A percentile compares a stretch with the other conserved stretches of the same genome.
Evolutionary conservation across 2,113 vertebrate genomes (phyloP).

Genomic region (Oxygymnocypris stewartii): DNA sequence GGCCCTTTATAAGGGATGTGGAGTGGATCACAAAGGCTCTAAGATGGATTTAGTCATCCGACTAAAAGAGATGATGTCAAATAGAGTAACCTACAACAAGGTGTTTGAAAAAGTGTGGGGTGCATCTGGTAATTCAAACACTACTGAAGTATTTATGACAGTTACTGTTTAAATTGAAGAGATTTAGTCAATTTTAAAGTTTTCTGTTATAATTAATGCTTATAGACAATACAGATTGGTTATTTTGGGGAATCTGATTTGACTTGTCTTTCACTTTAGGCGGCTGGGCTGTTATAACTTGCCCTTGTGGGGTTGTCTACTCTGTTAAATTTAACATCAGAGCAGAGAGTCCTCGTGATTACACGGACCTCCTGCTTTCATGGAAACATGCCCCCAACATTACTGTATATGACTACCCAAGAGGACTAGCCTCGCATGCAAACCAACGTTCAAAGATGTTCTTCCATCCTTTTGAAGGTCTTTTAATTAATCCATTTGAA

Average conservation of each 20-base stretch:
- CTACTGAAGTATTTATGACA: too few species aligned
- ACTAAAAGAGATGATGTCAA: constrained; percentile 5
- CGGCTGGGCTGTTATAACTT: neutral
- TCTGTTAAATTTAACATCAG: neutral
- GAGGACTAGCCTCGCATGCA: neutral
- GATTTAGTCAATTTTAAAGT: too few species aligned
- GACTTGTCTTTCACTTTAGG: neutral
- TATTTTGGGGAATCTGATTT: neutral
- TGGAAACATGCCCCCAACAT: neutral
- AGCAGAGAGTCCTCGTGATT: too few species aligned
- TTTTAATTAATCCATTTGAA: neutral
- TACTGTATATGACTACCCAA: neutral
- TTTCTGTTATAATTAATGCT: too few species aligned
- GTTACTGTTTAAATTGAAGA: too few species aligned
- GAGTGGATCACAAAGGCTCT: neutral
- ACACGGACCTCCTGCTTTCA: neutral
- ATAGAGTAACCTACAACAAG: constrained; percentile 19
- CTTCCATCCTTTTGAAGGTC: neutral
- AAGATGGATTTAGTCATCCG: neutral
- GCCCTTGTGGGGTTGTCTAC: neutral
- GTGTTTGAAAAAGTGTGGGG: constrained; percentile 21
- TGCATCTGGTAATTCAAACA: constrained; percentile 20
- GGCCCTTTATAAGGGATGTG: neutral
- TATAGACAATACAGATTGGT: too few species aligned
- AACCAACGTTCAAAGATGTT: neutral